Evolutionary conservation across 53 echinoderm and acorn worm species (phyloP), one percentile per base, ranked within the genome.

Genomic region (Hippasteria phrygiana): DNA sequence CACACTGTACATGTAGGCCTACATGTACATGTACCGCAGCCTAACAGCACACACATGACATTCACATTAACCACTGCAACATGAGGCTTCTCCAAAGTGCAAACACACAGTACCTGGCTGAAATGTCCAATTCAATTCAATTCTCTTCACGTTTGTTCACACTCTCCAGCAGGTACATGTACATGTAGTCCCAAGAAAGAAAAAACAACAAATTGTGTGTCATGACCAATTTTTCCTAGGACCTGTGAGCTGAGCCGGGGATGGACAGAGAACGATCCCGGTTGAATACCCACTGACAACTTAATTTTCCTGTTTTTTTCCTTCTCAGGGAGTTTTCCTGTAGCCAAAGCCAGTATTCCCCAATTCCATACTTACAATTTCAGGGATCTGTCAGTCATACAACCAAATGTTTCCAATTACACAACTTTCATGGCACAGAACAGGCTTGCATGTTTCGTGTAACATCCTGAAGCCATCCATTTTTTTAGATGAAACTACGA

Each of bases 111-210:
- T 26, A 31, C 6, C 33, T 76, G 54, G 36, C 78, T 55, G 11
- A 17, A 59, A 40, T 38, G 78, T 20, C 78, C 33, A 78, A 59
- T 55, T 38, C 33, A 78, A 59, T 55, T 38, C 38, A 59, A 78
- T 78, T 78, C 59, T 38, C 78, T 56, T 56, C 26, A 56, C 16
- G n/a, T 20, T 24, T 22, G 24, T 78, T 56, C 62, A 36, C 36
- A 78, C 56, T 39, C 56, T 56, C 24, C 78, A 78, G 56, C 42
- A 56, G 62, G 78, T n/a, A n/a, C n/a, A n/a, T n/a, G n/a, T n/a
- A n/a, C n/a, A n/a, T n/a, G n/a, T 78, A 59, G 78, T 78, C 38
- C 62, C 62, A 59, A 62, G 3, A 7, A 27, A 59, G n/a, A n/a
- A n/a, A n/a, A n/a, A n/a, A n/a, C n/a, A 56, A 20, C 35, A 36